Percentiles rank a stretch among this genome's conserved stretches.
phyloP scores from a whole-genome alignment of 1,140 invertebrate species.

The Gerris buenoi region DNA sequence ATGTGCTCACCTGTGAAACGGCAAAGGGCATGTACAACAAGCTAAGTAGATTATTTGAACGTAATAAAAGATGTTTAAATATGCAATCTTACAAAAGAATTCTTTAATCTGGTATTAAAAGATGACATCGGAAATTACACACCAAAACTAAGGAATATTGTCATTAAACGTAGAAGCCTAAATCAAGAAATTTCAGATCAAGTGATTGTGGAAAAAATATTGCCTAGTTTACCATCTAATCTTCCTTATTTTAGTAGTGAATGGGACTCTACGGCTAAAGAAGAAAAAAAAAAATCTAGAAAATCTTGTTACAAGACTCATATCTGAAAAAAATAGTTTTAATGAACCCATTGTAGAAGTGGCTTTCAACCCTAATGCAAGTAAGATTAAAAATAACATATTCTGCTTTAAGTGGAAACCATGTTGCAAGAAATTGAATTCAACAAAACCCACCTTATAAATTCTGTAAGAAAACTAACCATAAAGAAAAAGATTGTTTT shows the following conservation, averaged over 20 bases:
- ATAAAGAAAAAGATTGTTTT: too few species aligned
- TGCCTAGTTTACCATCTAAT: background rate
- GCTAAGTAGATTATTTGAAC: background rate
- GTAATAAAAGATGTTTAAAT: background rate
- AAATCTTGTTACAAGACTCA: too few species aligned
- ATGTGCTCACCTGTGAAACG: background rate
- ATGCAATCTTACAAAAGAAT: background rate
- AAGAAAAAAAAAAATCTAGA: too few species aligned
- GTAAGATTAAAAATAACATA: too few species aligned
- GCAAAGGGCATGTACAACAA: background rate
- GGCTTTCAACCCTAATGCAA: too few species aligned
- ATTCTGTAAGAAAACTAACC: too few species aligned
- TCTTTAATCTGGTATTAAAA: background rate
- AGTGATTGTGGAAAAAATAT: background rate
- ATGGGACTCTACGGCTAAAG: too few species aligned
- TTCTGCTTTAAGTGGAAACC: too few species aligned
- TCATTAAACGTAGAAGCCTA: background rate
- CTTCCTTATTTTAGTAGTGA: background rate
- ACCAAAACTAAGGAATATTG: background rate
- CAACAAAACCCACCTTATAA: too few species aligned
- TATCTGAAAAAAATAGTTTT: too few species aligned
- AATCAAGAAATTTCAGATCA: background rate
- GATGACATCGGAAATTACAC: background rate
- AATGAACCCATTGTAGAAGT: too few species aligned
- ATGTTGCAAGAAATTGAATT: too few species aligned